Percentiles rank a stretch among this genome's conserved stretches.
These are phyloP conservation scores for Thamnophis elegans DNA, from an alignment of 2,797 vertebrate species.

Conservation along the genomic window DNA sequence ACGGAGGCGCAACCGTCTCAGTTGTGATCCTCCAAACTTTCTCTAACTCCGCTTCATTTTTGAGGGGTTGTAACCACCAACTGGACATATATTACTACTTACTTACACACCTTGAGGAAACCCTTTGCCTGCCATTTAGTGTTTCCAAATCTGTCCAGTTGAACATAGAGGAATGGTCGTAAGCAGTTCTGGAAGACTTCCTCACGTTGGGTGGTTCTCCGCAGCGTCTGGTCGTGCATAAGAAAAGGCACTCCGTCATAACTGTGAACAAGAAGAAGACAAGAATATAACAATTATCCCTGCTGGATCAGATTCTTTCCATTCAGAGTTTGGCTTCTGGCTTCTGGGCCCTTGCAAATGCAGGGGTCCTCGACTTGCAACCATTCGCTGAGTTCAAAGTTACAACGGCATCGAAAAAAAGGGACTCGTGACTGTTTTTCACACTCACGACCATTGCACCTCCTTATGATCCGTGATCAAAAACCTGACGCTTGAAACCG, in stretches of 20 bases:
- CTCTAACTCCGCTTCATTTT: background rate
- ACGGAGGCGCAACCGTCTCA: background rate
- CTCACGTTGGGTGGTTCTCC: slow-evolving; percentile 87
- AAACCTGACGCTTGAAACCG: too few species aligned
- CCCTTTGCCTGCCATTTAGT: slow-evolving; percentile 92
- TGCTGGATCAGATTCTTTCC: background rate
- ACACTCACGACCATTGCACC: too few species aligned
- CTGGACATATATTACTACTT: background rate
- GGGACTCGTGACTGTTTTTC: background rate
- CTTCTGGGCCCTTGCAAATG: background rate
- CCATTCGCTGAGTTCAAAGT: background rate
- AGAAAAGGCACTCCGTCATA: slow-evolving; percentile 91
- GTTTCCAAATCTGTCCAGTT: slow-evolving; percentile 92
- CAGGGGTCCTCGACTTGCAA: background rate
- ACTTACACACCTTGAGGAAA: slow-evolving; percentile 86
- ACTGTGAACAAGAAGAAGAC: slow-evolving; percentile 64
- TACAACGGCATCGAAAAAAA: background rate
- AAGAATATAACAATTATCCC: background rate
- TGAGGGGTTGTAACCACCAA: too few species aligned
- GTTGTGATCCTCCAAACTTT: background rate
- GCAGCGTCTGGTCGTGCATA: slow-evolving; percentile 87
- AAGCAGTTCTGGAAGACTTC: slow-evolving; percentile 78
- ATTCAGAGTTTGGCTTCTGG: background rate
- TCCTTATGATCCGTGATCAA: too few species aligned
- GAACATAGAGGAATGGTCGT: slow-evolving; percentile 82